phyloP scores from a whole-genome alignment of 1,140 invertebrate species.

The Cotesia vestalis region DNA sequence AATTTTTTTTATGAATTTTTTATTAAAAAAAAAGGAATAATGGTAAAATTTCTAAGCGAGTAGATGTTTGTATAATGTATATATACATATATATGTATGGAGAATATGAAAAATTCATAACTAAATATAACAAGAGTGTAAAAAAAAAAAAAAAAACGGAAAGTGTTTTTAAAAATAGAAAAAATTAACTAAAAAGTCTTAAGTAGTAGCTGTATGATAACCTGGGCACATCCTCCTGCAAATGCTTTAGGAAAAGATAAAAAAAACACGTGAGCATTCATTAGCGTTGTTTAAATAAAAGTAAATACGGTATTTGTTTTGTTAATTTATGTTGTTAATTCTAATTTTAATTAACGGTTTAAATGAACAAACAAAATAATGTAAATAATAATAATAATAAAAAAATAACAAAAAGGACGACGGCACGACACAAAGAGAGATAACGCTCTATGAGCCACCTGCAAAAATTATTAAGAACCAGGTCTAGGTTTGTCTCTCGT shows the following conservation, averaged over 20 bases:
- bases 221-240: constrained; percentile 66
- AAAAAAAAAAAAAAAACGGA: constrained; percentile 50
- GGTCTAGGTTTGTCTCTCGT: constrained; percentile 22
- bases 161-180: constrained; percentile 46
- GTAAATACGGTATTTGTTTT: constrained; percentile 7
- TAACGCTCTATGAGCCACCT: constrained; percentile 25
- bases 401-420: constrained; percentile 24
- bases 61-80: constrained; percentile 45
- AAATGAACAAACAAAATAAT: constrained; percentile 42
- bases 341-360: too few species aligned
- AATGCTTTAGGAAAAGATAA: constrained; percentile 65
- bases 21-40: constrained; percentile 52
- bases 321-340: constrained; percentile 40
- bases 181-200: constrained; percentile 55
- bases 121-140: not conserved
- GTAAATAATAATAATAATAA: constrained; percentile 29
- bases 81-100: constrained; percentile 2
- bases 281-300: constrained; percentile 44
- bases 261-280: constrained; percentile 59
- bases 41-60: constrained; percentile 54
- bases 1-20: too few species aligned
- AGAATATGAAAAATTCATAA: not conserved
- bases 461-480: constrained; percentile 32
- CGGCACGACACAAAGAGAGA: constrained; percentile 24
- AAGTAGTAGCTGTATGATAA: constrained; percentile 65